These are phyloP conservation scores for Chionomys nivalis DNA, from an alignment of 2,113 vertebrate species.

Conservation along the genomic window DNA sequence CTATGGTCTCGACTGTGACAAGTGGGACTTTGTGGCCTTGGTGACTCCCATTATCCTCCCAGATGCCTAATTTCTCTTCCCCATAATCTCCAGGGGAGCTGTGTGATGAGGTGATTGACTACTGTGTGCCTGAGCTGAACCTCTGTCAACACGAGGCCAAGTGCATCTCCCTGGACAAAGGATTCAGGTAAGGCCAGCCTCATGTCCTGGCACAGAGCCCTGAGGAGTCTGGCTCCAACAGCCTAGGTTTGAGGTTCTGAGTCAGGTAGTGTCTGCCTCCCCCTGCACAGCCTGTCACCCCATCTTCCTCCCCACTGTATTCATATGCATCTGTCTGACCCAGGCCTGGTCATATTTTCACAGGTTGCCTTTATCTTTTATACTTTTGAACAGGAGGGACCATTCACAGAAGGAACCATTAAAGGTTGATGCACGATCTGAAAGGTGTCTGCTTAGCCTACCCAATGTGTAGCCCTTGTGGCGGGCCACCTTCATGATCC, in stretches of 20 bases:
- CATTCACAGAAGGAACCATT: neutral
- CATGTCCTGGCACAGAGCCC: neutral
- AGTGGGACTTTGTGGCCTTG: neutral
- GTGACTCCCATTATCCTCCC: neutral
- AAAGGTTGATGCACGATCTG: too few relatives aligned
- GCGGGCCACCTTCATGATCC: neutral
- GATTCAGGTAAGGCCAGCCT: constrained; percentile 88
- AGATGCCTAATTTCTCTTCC: neutral
- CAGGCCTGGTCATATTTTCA: neutral
- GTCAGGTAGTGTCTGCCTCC: neutral
- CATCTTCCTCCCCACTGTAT: neutral
- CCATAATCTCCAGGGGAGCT: constrained; percentile 89
- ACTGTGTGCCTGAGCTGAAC: constrained; percentile 91
- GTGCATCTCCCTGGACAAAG: constrained; percentile 90
- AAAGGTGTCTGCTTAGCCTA: neutral
- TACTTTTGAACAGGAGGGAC: neutral
- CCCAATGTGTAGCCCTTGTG: neutral
- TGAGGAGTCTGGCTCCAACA: neutral
- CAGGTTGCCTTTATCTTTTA: neutral
- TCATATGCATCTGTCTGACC: neutral
- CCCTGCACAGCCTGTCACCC: too few relatives aligned
- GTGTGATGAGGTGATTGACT: constrained; percentile 95
- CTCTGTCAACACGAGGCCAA: constrained; percentile 96
- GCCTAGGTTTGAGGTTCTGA: neutral
- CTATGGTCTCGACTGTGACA: accelerated